A percentile compares a stretch with the other conserved stretches of the same genome.
phyloP scores from a whole-genome alignment of 1,140 invertebrate genomes.

The Portunus trituberculatus region DNA sequence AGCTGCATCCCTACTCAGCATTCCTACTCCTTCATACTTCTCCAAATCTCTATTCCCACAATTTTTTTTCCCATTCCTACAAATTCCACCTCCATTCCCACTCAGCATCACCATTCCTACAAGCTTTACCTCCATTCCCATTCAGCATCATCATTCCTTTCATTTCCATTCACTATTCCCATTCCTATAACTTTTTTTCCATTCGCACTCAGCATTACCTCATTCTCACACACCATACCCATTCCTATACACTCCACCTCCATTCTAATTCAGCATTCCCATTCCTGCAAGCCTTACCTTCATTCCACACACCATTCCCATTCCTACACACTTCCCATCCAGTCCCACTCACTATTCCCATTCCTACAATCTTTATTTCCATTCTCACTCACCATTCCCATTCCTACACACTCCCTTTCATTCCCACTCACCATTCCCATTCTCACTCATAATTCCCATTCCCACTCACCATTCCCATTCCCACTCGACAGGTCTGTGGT shows the following conservation, averaged over 20 bases:
- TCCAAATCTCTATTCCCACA: neutral
- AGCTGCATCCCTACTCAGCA: neutral
- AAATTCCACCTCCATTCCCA: neutral
- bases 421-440: neutral
- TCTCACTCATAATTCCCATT: neutral
- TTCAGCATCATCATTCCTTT: neutral
- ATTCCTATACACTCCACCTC: neutral
- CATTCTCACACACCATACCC: neutral
- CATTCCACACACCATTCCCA: neutral
- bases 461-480: neutral
- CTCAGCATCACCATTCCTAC: neutral
- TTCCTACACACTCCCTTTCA: neutral
- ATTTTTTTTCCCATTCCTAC: neutral
- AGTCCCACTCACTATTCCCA: neutral
- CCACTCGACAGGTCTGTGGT: neutral
- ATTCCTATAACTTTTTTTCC: too few species aligned
- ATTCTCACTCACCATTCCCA: neutral
- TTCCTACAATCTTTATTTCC: neutral
- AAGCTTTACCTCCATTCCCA: too few species aligned
- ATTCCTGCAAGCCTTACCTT: neutral
- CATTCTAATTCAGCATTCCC: neutral
- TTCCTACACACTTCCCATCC: neutral
- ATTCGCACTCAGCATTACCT: too few species aligned
- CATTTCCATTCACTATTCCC: neutral
- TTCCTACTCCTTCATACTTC: neutral